Percentiles rank a stretch among this genome's conserved stretches.
These are phyloP conservation scores for Phyto melanocephala DNA, from an alignment of 2,888 invertebrate species.

Conservation along the genomic window DNA sequence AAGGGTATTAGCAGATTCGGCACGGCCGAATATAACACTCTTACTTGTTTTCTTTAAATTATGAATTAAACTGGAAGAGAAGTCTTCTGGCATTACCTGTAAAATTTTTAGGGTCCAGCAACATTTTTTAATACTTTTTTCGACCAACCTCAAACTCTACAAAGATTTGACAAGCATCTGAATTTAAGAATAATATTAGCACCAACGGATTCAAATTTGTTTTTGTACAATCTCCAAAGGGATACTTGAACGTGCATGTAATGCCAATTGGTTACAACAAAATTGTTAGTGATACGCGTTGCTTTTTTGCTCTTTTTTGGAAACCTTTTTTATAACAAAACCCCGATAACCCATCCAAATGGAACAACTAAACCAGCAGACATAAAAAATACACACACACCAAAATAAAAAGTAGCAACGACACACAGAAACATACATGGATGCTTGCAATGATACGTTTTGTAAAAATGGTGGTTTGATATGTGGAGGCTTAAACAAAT, in stretches of 20 bases:
- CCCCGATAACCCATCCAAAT: not conserved
- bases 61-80: too few relatives aligned
- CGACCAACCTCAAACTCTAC: too few relatives aligned
- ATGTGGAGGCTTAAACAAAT: slow-evolving; percentile 37
- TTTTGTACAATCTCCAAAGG: slow-evolving; percentile 30
- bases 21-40: too few relatives aligned
- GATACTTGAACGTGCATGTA: slow-evolving; percentile 37
- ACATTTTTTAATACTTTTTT: too few relatives aligned
- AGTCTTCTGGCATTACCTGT: too few relatives aligned
- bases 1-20: too few relatives aligned
- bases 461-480: slow-evolving; percentile 3
- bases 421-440: slow-evolving; percentile 14
- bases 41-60: too few relatives aligned
- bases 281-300: slow-evolving; percentile 23
- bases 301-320: slow-evolving; percentile 7
- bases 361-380: not conserved
- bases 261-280: slow-evolving; percentile 14
- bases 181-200: slow-evolving; percentile 7
- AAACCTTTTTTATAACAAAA: slow-evolving; percentile 6
- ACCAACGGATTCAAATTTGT: not conserved
- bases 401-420: not conserved
- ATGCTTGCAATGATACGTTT: slow-evolving; percentile 4
- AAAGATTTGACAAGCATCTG: too few relatives aligned
- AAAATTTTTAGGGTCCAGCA: too few relatives aligned
- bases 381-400: not conserved